Conservation (phyloP, 2,113 vertebrate genomes). For the Cyprinodon brontotheroides region DNA sequence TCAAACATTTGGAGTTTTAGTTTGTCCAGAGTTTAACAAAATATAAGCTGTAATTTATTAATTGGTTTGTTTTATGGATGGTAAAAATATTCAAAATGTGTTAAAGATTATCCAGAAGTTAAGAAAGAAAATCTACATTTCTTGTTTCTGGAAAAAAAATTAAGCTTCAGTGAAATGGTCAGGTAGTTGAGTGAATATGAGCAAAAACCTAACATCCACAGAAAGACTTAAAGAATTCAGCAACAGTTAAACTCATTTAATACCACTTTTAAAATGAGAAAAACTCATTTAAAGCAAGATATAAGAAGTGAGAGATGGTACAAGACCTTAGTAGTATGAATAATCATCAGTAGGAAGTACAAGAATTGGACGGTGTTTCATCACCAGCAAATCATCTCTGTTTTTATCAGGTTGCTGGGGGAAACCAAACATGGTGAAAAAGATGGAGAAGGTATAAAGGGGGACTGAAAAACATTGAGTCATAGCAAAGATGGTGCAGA, state of each 20-base stretch:
- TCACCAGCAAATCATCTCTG: slow-evolving; percentile 39
- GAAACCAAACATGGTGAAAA: slow-evolving; percentile 49
- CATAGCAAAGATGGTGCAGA: slow-evolving; percentile 24
- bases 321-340: neutral
- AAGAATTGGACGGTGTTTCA: slow-evolving; percentile 23
- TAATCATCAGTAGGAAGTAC: neutral
- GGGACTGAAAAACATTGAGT: slow-evolving; percentile 32
- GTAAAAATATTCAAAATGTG: no score
- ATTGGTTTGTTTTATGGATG: no score
- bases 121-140: no score
- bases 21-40: neutral
- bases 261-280: neutral
- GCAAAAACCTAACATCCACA: neutral
- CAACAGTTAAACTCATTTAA: neutral
- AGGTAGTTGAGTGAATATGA: neutral
- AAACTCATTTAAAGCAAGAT: neutral
- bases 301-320: neutral
- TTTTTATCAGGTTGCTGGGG: slow-evolving; percentile 53
- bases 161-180: no score
- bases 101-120: no score
- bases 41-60: no score
- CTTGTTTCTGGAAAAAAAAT: no score
- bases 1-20: no score
- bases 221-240: neutral
- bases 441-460: slow-evolving; percentile 23